Base-by-base conservation (phyloP, 92 coral and sea anemone species). In the Isaurus tuberculatus region DNA sequence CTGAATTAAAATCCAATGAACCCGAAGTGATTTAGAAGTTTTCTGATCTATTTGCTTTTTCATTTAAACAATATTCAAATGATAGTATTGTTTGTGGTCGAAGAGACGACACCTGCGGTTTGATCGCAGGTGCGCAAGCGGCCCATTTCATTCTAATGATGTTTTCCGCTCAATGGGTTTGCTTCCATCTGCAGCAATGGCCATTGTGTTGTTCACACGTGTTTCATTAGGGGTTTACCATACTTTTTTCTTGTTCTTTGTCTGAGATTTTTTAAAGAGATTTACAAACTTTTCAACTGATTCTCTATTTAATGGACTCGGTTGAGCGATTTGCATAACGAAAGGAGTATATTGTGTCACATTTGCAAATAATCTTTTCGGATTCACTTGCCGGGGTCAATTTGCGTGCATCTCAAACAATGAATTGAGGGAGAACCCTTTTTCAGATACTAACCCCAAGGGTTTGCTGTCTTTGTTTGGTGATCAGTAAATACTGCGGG, bases 291-390 rank as follows among this genome's bases (percentile, higher is more conserved):
- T 93, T 92, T 92, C 95, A 92, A 91, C 94, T 88, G 90, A 91
- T 94, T 89, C 98, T 94, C 91, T 87, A 90, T 92, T 94, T 94
- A 94, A 94, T 94, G 98, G 98, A 91, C 93, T 91, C 90, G 90
- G 73, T 73, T 78, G 89, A 91, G 83, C 91, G 89, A 93, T 93
- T 93, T 93, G 86, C 98, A 93, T 93, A 93, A 89, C 91, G 97
- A 89, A 91, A 91, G n/a, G 90, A 42, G 72, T 74, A 77, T 84
- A 93, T 87, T 89, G 98, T 91, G 80, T 72, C 79, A 71, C 89
- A 64, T 85, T 84, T 85, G 90, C 89, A 90, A 88, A 88, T 91
- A 88, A 93, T 93, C 90, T 77, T 75, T 70, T 80, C 61, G 88
- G 82, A 74, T 86, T 73, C 78, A 86, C 81, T 70, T 58, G 73